A percentile compares a stretch with the other conserved stretches of the same genome.
Evolutionary conservation across 2,113 vertebrate species (phyloP).

Genomic region (Astur gentilis): DNA sequence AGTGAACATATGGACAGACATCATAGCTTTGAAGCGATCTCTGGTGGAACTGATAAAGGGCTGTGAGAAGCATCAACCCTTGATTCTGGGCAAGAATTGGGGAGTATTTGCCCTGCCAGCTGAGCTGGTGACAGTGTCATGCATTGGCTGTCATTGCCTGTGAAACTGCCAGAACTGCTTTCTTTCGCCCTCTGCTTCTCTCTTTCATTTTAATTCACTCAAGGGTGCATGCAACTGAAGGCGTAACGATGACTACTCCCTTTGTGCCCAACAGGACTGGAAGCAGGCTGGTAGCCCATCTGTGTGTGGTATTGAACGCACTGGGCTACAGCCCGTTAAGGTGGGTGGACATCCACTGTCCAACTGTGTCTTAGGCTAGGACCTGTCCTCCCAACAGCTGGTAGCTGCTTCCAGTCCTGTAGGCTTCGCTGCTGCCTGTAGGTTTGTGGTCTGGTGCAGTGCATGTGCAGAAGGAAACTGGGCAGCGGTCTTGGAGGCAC

Average conservation of each 20-base stretch:
- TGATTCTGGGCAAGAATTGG: not conserved
- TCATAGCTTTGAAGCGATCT: rapidly evolving
- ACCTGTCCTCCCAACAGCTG: not conserved
- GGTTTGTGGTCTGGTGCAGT: not conserved
- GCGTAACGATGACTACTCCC: rapidly evolving
- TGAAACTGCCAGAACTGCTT: not conserved
- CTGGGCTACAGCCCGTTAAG: not conserved
- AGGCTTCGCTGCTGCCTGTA: not conserved
- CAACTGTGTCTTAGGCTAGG: not conserved
- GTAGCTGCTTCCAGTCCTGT: not conserved
- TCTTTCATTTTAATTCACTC: not conserved
- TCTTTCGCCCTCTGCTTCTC: not conserved
- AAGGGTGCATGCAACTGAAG: not conserved
- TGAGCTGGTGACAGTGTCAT: not conserved
- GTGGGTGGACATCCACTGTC: not conserved
- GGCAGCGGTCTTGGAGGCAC: not conserved
- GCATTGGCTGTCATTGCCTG: not conserved
- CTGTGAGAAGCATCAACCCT: not conserved
- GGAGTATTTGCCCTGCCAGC: not conserved
- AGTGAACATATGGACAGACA: not conserved
- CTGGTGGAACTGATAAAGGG: not conserved
- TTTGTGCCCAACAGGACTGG: not conserved
- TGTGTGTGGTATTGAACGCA: rapidly evolving
- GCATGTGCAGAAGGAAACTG: not conserved
- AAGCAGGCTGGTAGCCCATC: not conserved